These are phyloP conservation scores for Australoheros facetus DNA, from an alignment of 2,797 vertebrate genomes.

Conservation along the genomic window DNA sequence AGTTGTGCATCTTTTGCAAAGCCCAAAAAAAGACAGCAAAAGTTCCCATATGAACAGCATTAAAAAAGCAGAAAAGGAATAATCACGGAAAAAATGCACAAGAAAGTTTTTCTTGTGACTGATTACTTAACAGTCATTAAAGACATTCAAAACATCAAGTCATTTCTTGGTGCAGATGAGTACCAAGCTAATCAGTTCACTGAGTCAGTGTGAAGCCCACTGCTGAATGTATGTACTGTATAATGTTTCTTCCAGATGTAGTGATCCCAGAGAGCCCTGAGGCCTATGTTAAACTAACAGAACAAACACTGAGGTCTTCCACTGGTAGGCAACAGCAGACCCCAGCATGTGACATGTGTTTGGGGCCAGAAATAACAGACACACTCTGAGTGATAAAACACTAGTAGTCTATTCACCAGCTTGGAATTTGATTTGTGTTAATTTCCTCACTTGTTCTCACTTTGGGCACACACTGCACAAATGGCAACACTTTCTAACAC, in stretches of 20 bases:
- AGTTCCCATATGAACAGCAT: background rate
- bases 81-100: background rate
- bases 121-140: background rate
- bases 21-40: background rate
- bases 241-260: constrained; percentile 91
- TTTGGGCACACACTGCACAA: constrained; percentile 44
- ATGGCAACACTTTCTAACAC: constrained; percentile 67
- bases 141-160: no score
- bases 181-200: background rate
- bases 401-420: constrained; percentile 54
- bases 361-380: constrained; percentile 55
- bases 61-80: background rate
- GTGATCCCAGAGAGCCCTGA: constrained; percentile 91
- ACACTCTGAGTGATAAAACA: constrained; percentile 47
- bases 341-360: constrained; percentile 66
- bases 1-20: background rate
- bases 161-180: background rate
- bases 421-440: constrained; percentile 71
- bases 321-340: constrained; percentile 85
- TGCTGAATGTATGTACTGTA: constrained; percentile 77
- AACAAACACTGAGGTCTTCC: constrained; percentile 87
- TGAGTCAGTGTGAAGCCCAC: constrained; percentile 29
- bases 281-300: constrained; percentile 93
- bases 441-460: constrained; percentile 52
- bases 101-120: constrained; percentile 3